Percentiles rank a stretch among this genome's conserved stretches.
These are phyloP conservation scores for Trichomycterus rosablanca DNA, from an alignment of 2,113 vertebrate genomes.

Conservation along the genomic window DNA sequence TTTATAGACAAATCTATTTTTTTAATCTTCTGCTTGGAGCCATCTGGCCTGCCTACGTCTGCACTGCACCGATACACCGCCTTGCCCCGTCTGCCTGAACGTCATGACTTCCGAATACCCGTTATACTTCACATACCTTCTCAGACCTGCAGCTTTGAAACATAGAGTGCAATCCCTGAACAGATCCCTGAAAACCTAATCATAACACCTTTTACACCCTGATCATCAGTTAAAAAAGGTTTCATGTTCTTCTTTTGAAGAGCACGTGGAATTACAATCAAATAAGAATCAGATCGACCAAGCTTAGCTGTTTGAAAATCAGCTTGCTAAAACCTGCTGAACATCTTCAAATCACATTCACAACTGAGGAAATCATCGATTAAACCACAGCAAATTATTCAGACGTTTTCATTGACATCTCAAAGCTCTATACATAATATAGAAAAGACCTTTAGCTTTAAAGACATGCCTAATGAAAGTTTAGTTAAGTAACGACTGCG, in stretches of 20 bases:
- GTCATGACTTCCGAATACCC: slow-evolving; percentile 17
- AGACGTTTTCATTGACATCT: too few relatives aligned
- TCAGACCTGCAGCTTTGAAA: slow-evolving; percentile 6
- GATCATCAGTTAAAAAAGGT: slow-evolving; percentile 14
- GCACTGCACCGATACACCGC: slow-evolving; percentile 38
- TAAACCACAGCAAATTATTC: slow-evolving; percentile 1
- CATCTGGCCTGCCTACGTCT: slow-evolving; percentile 59
- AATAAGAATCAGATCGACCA: not conserved
- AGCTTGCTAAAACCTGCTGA: too few relatives aligned
- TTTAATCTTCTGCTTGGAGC: slow-evolving; percentile 64
- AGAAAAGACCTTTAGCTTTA: not conserved
- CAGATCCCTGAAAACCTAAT: slow-evolving; percentile 20
- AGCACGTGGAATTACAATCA: slow-evolving; percentile 15
- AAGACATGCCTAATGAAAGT: slow-evolving; percentile 16
- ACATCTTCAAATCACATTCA: slow-evolving; percentile 3
- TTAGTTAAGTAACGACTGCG: slow-evolving; percentile 5
- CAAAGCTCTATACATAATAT: too few relatives aligned
- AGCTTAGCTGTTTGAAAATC: too few relatives aligned
- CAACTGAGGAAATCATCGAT: too few relatives aligned
- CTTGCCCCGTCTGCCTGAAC: not conserved
- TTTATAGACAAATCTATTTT: slow-evolving; percentile 68
- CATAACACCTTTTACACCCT: slow-evolving; percentile 17
- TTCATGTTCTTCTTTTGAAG: slow-evolving; percentile 10
- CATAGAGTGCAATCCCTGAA: slow-evolving; percentile 13
- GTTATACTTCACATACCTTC: not conserved